Evolutionary conservation across 2,113 vertebrate species (phyloP).

Genomic region (Trinectes maculatus): DNA sequence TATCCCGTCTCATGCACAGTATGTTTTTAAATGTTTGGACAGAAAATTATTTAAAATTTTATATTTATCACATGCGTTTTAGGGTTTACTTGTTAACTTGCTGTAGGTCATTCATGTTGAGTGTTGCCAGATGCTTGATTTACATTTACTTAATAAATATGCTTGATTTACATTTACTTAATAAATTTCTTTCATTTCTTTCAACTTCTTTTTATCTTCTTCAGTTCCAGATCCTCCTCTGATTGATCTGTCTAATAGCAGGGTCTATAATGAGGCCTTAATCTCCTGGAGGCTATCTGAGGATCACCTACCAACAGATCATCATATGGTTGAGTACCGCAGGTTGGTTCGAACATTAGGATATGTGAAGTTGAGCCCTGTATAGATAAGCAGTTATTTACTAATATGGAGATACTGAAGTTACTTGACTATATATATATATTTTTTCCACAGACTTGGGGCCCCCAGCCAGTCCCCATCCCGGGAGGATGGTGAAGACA

Average conservation of each 20-base stretch:
- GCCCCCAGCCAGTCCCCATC: conserved; percentile 51
- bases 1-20: background rate
- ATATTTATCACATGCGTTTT: too few relatives aligned
- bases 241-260: conserved; percentile 88
- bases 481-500: conserved; percentile 78
- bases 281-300: conserved; percentile 90
- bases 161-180: background rate
- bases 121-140: background rate
- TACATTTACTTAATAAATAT: background rate
- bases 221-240: conserved; percentile 91
- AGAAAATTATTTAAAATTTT: background rate
- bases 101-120: background rate
- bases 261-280: conserved; percentile 88
- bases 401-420: background rate
- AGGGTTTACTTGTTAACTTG: background rate
- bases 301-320: conserved; percentile 85
- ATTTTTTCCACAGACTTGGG: conserved; percentile 40
- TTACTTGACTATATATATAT: background rate
- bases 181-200: background rate
- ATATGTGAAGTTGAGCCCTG: background rate
- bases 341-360: conserved; percentile 61
- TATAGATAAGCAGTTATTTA: background rate
- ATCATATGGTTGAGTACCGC: conserved; percentile 91
- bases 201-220: background rate
- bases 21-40: background rate